Percentiles rank a stretch among this genome's conserved stretches.
These are phyloP conservation scores for Xenopus tropicalis DNA, from an alignment of 2,113 vertebrate species.

Conservation along the genomic window DNA sequence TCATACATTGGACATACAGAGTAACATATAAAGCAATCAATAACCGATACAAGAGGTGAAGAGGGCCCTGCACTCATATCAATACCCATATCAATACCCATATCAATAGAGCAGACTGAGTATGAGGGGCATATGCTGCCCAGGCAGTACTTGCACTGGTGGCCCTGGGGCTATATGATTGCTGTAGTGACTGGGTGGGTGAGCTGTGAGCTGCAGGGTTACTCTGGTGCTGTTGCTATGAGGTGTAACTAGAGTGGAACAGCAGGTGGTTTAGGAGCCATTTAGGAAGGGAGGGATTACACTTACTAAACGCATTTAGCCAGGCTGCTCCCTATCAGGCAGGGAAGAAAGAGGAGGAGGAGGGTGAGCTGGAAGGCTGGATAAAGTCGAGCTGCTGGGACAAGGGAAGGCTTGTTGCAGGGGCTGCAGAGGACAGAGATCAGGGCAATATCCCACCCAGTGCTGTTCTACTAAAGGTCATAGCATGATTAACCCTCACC, in stretches of 20 bases:
- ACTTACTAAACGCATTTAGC: constrained; percentile 23
- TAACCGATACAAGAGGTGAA: too few relatives aligned
- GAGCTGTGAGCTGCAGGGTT: too few relatives aligned
- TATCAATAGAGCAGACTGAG: too few relatives aligned
- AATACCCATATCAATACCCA: too few relatives aligned
- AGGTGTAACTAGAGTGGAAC: background rate
- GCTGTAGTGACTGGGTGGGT: too few relatives aligned
- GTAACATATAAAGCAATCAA: too few relatives aligned
- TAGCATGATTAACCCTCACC: too few relatives aligned
- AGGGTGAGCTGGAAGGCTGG: background rate
- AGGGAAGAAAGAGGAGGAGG: constrained; percentile 16
- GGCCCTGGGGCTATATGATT: too few relatives aligned
- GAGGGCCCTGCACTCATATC: too few relatives aligned
- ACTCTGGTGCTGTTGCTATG: background rate
- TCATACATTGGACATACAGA: too few relatives aligned
- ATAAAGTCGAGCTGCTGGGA: constrained; percentile 16
- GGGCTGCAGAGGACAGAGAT: constrained; percentile 26
- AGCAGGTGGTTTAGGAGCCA: constrained; percentile 22
- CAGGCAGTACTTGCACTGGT: too few relatives aligned
- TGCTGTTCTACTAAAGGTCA: background rate
- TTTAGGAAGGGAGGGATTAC: constrained; percentile 32
- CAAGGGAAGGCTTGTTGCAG: constrained; percentile 7
- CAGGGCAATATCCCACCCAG: background rate
- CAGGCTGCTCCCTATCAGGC: constrained; percentile 16
- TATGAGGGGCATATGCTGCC: too few relatives aligned